These are phyloP conservation scores for Congeria kusceri DNA, from an alignment of 2,888 invertebrate genomes.

Conservation along the genomic window DNA sequence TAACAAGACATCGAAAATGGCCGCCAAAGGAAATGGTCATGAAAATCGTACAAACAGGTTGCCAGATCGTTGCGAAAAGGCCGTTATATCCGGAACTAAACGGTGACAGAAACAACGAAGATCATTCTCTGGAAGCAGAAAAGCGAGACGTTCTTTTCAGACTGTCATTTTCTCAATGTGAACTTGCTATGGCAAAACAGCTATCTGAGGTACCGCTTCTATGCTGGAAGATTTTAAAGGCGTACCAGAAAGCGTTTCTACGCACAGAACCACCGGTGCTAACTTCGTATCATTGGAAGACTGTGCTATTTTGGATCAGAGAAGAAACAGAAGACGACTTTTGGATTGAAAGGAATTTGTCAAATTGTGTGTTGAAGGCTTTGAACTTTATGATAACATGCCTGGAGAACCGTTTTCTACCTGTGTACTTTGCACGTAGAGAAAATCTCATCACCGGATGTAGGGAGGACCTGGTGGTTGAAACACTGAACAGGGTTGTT, in stretches of 20 bases:
- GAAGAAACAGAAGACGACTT: slow-evolving; percentile 18
- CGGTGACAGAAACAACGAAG: neutral
- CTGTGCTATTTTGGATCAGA: slow-evolving; percentile 31
- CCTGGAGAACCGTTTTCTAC: slow-evolving; percentile 9
- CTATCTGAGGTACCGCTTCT: slow-evolving; percentile 15
- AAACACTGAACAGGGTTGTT: neutral
- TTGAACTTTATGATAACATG: slow-evolving; percentile 21
- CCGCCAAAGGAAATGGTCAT: slow-evolving; percentile 21
- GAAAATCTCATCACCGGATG: slow-evolving; percentile 37
- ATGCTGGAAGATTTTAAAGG: slow-evolving; percentile 41
- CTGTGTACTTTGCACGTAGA: slow-evolving; percentile 27
- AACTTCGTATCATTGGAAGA: slow-evolving; percentile 49
- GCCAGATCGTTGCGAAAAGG: slow-evolving; percentile 36
- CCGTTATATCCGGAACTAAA: neutral
- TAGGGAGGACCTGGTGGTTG: neutral
- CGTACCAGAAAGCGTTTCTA: slow-evolving; percentile 36
- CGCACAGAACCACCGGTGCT: slow-evolving; percentile 21
- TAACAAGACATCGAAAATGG: slow-evolving; percentile 34
- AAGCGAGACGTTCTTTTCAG: slow-evolving; percentile 20
- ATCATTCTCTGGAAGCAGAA: neutral
- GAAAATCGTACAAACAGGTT: slow-evolving; percentile 18
- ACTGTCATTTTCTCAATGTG: slow-evolving; percentile 39
- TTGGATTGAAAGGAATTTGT: slow-evolving; percentile 23
- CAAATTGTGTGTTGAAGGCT: neutral
- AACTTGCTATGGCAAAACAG: slow-evolving; percentile 18